These are phyloP conservation scores for Channa maculata DNA, from an alignment of 2,113 vertebrate genomes.

Conservation along the genomic window DNA sequence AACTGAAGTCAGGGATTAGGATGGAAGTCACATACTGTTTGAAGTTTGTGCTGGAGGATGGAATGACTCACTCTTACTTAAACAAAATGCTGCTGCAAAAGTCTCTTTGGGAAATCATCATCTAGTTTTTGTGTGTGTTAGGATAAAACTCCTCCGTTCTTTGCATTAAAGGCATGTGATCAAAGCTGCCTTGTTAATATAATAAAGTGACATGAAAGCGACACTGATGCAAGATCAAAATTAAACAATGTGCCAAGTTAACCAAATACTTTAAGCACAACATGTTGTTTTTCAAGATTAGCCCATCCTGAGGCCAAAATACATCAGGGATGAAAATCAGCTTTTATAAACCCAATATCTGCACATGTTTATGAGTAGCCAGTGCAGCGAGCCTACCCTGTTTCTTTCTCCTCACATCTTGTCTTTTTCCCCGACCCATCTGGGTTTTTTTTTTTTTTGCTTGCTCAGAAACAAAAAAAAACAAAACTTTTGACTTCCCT, in stretches of 20 bases:
- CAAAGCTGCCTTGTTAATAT: conserved; percentile 38
- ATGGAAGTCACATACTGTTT: conserved; percentile 47
- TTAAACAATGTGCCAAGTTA: conserved; percentile 11
- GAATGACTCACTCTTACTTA: conserved; percentile 48
- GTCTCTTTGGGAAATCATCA: conserved; percentile 44
- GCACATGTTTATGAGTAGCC: too few relatives aligned
- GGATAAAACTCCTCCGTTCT: not conserved
- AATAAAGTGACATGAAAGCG: conserved; percentile 18
- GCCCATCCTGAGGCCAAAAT: too few relatives aligned
- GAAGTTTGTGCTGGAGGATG: conserved; percentile 29
- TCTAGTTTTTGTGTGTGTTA: not conserved
- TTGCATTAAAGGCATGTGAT: conserved; percentile 21
- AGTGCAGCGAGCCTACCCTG: not conserved
- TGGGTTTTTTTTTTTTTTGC: conserved; percentile 40
- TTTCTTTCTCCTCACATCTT: conserved; percentile 37
- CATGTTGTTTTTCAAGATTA: too few relatives aligned
- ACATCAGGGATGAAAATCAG: too few relatives aligned
- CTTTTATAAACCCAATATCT: too few relatives aligned
- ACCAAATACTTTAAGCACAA: not conserved
- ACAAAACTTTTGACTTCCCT: conserved; percentile 30
- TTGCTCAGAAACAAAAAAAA: conserved; percentile 24
- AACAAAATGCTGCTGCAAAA: conserved; percentile 36
- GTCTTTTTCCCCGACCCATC: conserved; percentile 28
- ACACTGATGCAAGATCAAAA: conserved; percentile 22
- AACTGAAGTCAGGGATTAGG: conserved; percentile 43